These are phyloP conservation scores for Aphrophora alni DNA, from an alignment of 2,888 invertebrate species.

Conservation along the genomic window DNA sequence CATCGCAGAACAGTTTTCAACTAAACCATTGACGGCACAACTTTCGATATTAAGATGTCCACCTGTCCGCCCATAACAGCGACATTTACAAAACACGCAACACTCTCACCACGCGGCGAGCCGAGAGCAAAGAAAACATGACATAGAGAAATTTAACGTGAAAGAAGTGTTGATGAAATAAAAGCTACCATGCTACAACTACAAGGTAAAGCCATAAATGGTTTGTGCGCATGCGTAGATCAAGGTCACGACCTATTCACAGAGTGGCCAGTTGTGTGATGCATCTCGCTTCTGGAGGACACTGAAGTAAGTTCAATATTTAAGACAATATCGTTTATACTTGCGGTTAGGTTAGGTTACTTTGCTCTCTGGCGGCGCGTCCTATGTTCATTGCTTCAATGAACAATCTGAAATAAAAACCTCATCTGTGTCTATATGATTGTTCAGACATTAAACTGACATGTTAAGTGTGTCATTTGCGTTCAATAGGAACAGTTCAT, in stretches of 20 bases:
- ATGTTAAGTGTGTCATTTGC: too few relatives aligned
- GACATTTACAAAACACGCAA: too few relatives aligned
- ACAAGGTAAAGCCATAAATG: not conserved
- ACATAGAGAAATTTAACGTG: not conserved
- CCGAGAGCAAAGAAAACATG: not conserved
- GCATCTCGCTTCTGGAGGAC: constrained; percentile 6
- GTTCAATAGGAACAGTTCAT: too few relatives aligned
- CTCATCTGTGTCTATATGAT: too few relatives aligned
- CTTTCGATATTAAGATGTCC: not conserved
- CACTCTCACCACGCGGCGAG: too few relatives aligned
- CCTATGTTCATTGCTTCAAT: too few relatives aligned
- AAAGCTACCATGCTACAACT: not conserved
- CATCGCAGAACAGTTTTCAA: not conserved
- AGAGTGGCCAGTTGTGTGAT: constrained; percentile 5
- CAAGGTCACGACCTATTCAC: constrained; percentile 2
- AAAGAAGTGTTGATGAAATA: not conserved
- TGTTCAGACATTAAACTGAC: too few relatives aligned
- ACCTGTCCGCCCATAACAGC: not conserved
- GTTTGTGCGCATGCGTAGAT: not conserved
- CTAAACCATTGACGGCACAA: not conserved
- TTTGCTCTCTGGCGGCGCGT: too few relatives aligned
- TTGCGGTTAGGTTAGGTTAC: not conserved
- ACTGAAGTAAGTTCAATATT: not conserved
- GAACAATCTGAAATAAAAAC: too few relatives aligned
- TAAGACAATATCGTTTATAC: not conserved